Evolutionary conservation across 2,797 vertebrate species (phyloP).

Genomic region (Falco berigora): DNA sequence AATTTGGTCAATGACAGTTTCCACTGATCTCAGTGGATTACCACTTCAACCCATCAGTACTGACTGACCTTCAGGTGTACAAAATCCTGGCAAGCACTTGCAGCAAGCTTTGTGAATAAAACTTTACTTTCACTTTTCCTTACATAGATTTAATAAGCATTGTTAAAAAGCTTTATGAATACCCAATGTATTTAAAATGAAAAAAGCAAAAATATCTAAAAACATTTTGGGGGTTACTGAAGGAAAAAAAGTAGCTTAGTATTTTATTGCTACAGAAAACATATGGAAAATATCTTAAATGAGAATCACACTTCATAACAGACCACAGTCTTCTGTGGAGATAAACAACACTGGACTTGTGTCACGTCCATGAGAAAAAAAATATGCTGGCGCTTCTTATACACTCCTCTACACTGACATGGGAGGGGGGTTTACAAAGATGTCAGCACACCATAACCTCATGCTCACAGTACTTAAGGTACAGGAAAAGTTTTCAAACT

Average conservation of each 20-base stretch:
- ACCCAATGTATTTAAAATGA: background rate
- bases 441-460: background rate
- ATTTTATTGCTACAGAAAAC: background rate
- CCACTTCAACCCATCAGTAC: background rate
- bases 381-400: background rate
- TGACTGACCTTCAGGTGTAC: background rate
- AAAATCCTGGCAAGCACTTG: background rate
- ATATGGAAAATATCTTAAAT: background rate
- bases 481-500: background rate
- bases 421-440: background rate
- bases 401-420: background rate
- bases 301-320: background rate
- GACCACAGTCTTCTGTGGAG: background rate
- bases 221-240: background rate
- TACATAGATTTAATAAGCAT: background rate
- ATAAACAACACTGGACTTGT: background rate
- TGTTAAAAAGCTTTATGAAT: background rate
- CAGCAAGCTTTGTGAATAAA: background rate
- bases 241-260: background rate
- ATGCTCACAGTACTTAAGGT: background rate
- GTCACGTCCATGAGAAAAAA: background rate
- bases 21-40: background rate
- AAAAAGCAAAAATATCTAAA: background rate
- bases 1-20: background rate
- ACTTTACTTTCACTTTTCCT: background rate